Percentiles rank a stretch among this genome's conserved stretches.
Evolutionary conservation across 2,797 vertebrate genomes (phyloP).

Genomic region (Acipenser ruthenus): DNA sequence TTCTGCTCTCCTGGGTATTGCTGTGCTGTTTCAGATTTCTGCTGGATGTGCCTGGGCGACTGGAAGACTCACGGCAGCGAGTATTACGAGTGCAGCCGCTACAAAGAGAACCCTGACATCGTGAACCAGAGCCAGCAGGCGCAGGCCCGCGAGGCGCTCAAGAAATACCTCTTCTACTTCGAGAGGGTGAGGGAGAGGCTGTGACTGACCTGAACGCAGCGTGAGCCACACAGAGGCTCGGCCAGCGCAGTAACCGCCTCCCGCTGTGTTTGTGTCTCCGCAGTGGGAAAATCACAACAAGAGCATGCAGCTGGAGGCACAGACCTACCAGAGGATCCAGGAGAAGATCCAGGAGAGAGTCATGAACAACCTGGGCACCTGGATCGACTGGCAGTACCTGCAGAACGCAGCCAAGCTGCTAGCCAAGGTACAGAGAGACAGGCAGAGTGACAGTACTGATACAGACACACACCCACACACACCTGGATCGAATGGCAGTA

Average conservation of each 20-base stretch:
- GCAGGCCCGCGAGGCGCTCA: slow-evolving; percentile 94
- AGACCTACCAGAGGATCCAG: slow-evolving; percentile 96
- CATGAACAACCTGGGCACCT: slow-evolving; percentile 98
- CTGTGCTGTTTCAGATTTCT: slow-evolving; percentile 78
- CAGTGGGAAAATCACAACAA: slow-evolving; percentile 99
- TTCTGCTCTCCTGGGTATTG: background rate
- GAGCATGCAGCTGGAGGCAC: slow-evolving; percentile 93
- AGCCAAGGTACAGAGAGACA: slow-evolving; percentile 70
- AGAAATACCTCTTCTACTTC: slow-evolving; percentile 99
- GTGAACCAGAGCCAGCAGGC: slow-evolving; percentile 99
- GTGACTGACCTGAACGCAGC: background rate
- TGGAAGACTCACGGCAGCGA: slow-evolving; percentile 99
- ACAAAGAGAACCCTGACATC: slow-evolving; percentile 99
- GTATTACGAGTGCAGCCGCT: slow-evolving; percentile 98
- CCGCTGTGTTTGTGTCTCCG: slow-evolving; percentile 7
- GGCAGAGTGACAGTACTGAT: slow-evolving; percentile 1
- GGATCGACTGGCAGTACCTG: slow-evolving; percentile 99
- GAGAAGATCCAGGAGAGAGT: slow-evolving; percentile 98
- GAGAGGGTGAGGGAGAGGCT: slow-evolving; percentile 77
- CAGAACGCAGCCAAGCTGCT: slow-evolving; percentile 96
- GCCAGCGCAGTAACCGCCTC: background rate
- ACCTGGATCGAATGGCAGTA: background rate
- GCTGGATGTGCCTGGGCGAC: slow-evolving; percentile 99
- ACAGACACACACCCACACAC: background rate
- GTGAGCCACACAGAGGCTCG: background rate